These are phyloP conservation scores for Leucopternis melanops DNA, from an alignment of 2,113 vertebrate genomes.

Conservation along the genomic window DNA sequence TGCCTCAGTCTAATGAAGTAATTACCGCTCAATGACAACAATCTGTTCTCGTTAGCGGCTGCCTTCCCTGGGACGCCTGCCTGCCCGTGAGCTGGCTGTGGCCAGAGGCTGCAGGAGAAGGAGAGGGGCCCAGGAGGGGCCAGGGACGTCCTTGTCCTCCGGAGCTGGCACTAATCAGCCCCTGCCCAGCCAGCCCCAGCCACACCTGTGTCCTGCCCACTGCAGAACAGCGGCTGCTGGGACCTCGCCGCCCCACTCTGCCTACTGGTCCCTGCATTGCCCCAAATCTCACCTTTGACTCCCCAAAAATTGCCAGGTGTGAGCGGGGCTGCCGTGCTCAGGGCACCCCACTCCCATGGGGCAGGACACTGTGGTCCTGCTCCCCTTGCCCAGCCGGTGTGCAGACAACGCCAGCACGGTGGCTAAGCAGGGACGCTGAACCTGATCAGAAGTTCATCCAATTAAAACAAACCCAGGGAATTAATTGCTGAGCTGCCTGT, in stretches of 20 bases:
- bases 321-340: background rate
- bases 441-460: slow-evolving; percentile 19
- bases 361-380: background rate
- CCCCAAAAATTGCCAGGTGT: background rate
- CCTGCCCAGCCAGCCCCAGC: background rate
- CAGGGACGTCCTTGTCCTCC: background rate
- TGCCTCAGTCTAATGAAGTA: slow-evolving; percentile 55
- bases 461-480: slow-evolving; percentile 47
- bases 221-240: background rate
- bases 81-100: background rate
- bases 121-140: background rate
- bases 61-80: background rate
- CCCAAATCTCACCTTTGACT: background rate
- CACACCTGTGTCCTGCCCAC: background rate
- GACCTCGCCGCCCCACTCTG: background rate
- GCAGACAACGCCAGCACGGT: accelerated
- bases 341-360: background rate
- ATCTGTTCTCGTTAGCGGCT: slow-evolving; percentile 55
- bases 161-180: accelerated
- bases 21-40: slow-evolving; percentile 62
- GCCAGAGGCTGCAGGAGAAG: background rate
- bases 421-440: background rate
- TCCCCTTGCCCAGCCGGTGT: accelerated
- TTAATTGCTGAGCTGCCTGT: background rate
- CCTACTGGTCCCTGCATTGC: background rate